Evolutionary conservation across 2,797 vertebrate species (phyloP).

Genomic region (Lacerta bilineata): DNA sequence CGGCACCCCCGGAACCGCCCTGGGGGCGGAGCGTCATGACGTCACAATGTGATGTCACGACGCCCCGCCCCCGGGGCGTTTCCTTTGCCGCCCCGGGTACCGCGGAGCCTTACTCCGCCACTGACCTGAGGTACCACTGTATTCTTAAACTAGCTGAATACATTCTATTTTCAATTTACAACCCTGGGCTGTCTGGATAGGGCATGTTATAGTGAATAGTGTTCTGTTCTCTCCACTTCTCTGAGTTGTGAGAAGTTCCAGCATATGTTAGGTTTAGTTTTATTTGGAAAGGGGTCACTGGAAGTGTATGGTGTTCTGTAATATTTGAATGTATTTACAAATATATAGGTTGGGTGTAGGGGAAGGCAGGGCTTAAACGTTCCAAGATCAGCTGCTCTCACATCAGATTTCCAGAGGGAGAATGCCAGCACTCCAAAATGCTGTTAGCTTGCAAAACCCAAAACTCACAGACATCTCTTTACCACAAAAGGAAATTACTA

Average conservation of each 20-base stretch:
- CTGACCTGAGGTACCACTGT: too few species aligned
- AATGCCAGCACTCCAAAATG: too few species aligned
- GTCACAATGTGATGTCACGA: too few species aligned
- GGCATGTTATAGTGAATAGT: neutral
- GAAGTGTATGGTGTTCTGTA: neutral
- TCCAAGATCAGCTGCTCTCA: too few species aligned
- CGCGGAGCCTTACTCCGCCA: too few species aligned
- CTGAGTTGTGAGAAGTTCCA: neutral
- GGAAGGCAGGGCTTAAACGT: too few species aligned
- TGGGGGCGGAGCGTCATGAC: too few species aligned
- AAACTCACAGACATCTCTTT: neutral
- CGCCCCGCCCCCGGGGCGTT: too few species aligned
- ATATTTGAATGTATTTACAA: neutral
- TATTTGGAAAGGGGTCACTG: neutral
- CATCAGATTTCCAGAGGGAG: too few species aligned
- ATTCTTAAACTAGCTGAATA: neutral
- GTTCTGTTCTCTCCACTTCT: neutral
- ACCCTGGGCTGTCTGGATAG: neutral
- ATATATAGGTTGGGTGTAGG: neutral
- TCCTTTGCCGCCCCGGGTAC: too few species aligned
- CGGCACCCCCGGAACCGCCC: too few species aligned
- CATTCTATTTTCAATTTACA: neutral
- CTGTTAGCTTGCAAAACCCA: too few species aligned
- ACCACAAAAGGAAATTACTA: neutral
- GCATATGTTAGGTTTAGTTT: neutral